phyloP scores from a whole-genome alignment of 2,888 invertebrate species.

The Tetragonula carbonaria region DNA sequence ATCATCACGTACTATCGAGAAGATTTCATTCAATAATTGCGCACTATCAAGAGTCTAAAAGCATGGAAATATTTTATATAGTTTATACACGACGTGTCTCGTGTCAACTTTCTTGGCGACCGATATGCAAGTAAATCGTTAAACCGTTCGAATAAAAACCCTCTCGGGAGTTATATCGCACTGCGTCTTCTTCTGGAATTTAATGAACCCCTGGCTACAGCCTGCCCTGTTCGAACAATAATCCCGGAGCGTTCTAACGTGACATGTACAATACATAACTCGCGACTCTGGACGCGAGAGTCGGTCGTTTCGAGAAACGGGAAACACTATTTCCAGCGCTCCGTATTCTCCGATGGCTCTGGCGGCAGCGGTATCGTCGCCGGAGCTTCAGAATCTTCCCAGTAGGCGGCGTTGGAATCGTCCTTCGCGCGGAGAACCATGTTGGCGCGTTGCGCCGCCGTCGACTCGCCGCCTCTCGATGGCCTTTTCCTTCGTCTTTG shows the following conservation, averaged over 20 bases:
- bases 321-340: constrained; percentile 48
- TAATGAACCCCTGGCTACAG: constrained; percentile 35
- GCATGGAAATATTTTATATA: neutral
- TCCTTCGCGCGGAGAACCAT: constrained; percentile 53
- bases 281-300: neutral
- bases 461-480: constrained; percentile 56
- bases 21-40: neutral
- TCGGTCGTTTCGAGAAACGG: constrained; percentile 29
- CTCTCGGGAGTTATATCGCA: constrained; percentile 1
- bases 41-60: neutral
- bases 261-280: constrained; percentile 33
- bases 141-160: constrained; percentile 6
- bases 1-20: neutral
- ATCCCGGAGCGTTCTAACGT: constrained; percentile 1
- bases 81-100: neutral
- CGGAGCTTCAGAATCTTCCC: constrained; percentile 63
- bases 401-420: constrained; percentile 63
- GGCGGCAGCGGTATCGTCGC: constrained; percentile 14
- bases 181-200: constrained; percentile 28
- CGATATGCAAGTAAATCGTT: constrained; percentile 29
- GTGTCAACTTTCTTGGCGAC: neutral
- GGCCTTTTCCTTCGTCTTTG: constrained; percentile 72
- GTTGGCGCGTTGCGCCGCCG: constrained; percentile 46
- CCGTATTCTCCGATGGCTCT: constrained; percentile 12
- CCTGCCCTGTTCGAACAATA: constrained; percentile 16